Evolutionary conservation across 2,888 invertebrate species (phyloP), one percentile per base, ranked within the genome.

Genomic region (Nudaria mundana): DNA sequence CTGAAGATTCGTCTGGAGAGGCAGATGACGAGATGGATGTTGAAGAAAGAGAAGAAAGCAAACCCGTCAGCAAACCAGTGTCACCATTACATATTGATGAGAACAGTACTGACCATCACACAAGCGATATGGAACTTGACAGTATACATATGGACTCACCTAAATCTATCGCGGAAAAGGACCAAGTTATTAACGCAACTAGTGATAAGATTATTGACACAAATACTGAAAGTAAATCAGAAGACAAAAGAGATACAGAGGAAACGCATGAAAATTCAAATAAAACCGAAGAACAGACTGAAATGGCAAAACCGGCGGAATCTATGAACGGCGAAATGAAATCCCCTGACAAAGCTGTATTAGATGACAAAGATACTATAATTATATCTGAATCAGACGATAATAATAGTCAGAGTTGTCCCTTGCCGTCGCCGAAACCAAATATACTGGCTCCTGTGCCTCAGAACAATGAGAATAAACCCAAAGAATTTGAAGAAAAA

Each of bases 11-110:
- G 0, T 91, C 91, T 5, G 92, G 92, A 0, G 92, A 92, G 66
- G 92, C 92, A 15, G 92, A 92, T 59, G 92, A 92, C 67, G 92
- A 92, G 67, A 92, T 92, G 92, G 92, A 92, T 51, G 91, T 91
- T 22, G 92, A 92, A 41, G 91, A 91, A 65, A 76, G 87, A 3
- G 90, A 91, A 25, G 85, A 89, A 30, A 71, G 67, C 37, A 71
- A 68, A 23, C 82, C 77, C 37, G 71, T 80, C n/a, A 81, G 80
- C 37, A 83, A 83, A 50, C 81, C 83, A 0, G 70, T 78, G 0
- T 72, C 82, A 2, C 87, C 86, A 1, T 61, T 66, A 18, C 73
- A 64, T 2, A 50, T 80, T 0, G 86, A 85, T 53, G 86, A 84
- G 16, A 85, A 84, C 40, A 85, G 85, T 55, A 87, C 87, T 1